A percentile compares a stretch with the other conserved stretches of the same genome.
phyloP scores from a whole-genome alignment of 2,888 invertebrate species.

The Pyrochroa serraticornis region DNA sequence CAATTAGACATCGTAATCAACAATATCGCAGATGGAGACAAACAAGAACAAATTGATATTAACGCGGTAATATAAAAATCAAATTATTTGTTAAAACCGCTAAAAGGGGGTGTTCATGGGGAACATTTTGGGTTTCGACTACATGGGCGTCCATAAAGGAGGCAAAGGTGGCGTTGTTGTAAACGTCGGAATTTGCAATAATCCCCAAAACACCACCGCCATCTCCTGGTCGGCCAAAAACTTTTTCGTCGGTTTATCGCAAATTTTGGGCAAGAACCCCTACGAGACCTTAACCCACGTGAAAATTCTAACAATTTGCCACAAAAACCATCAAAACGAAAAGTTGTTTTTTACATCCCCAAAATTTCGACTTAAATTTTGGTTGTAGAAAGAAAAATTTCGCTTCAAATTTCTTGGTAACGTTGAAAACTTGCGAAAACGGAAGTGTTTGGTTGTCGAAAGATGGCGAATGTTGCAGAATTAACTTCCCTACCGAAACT shows the following conservation, averaged over 20 bases:
- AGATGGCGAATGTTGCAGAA: slow-evolving; percentile 38
- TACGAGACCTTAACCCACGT: slow-evolving; percentile 43
- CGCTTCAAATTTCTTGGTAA: slow-evolving; percentile 43
- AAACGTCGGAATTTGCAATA: slow-evolving; percentile 64
- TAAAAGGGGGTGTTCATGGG: slow-evolving; percentile 56
- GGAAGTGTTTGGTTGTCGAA: slow-evolving; percentile 62
- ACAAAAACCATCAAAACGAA: slow-evolving; percentile 48
- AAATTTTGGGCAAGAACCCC: slow-evolving; percentile 55
- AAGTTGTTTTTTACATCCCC: background rate
- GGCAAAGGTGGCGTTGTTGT: slow-evolving; percentile 68
- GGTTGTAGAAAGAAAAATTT: slow-evolving; percentile 31
- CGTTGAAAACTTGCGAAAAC: slow-evolving; percentile 54
- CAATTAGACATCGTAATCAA: slow-evolving; percentile 58
- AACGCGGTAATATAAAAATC: slow-evolving; percentile 50
- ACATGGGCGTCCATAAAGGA: slow-evolving; percentile 63
- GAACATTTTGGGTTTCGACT: slow-evolving; percentile 61
- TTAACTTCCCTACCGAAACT: slow-evolving; percentile 25
- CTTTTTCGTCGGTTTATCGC: slow-evolving; percentile 60
- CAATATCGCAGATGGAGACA: slow-evolving; percentile 56
- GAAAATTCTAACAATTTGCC: slow-evolving; percentile 51
- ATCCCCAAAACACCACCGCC: slow-evolving; percentile 58
- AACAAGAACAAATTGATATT: slow-evolving; percentile 51
- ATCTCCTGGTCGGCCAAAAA: slow-evolving; percentile 66
- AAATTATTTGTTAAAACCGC: slow-evolving; percentile 27
- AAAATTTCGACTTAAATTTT: no score